These are phyloP conservation scores for Lithosia quadra DNA, from an alignment of 2,888 invertebrate species.

Conservation along the genomic window DNA sequence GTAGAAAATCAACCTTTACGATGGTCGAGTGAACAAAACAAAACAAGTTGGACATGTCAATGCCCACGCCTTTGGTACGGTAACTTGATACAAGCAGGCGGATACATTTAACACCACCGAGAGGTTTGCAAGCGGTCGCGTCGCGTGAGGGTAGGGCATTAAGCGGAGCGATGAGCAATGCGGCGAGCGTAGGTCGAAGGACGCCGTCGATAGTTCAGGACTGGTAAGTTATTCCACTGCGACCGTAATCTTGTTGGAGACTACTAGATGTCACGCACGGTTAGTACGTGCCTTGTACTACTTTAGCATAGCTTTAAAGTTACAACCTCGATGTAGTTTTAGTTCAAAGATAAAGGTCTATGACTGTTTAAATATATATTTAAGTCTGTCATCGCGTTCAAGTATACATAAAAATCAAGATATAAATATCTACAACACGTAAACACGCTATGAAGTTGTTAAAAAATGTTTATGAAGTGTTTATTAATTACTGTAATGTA, in stretches of 20 bases:
- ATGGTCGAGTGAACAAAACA: slow-evolving; percentile 82
- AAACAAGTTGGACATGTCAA: slow-evolving; percentile 85
- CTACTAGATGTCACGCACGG: slow-evolving; percentile 77
- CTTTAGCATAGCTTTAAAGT: slow-evolving; percentile 46
- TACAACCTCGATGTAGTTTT: slow-evolving; percentile 41
- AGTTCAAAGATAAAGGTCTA: slow-evolving; percentile 40
- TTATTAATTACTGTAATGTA: not conserved
- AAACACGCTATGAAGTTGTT: not conserved
- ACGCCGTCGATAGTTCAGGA: slow-evolving; percentile 63
- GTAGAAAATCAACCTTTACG: slow-evolving; percentile 83
- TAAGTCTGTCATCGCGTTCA: slow-evolving; percentile 16
- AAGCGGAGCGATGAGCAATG: slow-evolving; percentile 70
- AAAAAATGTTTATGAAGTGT: not conserved
- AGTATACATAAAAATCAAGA: slow-evolving; percentile 24
- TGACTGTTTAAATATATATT: slow-evolving; percentile 39
- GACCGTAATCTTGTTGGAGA: slow-evolving; percentile 67
- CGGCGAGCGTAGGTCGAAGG: slow-evolving; percentile 60
- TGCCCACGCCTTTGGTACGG: slow-evolving; percentile 86
- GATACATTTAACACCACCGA: slow-evolving; percentile 84
- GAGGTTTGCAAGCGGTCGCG: slow-evolving; percentile 69
- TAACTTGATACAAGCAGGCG: slow-evolving; percentile 83
- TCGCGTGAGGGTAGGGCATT: slow-evolving; percentile 64
- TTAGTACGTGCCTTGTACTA: slow-evolving; percentile 58
- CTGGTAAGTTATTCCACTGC: slow-evolving; percentile 65
- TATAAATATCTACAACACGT: not conserved